Conservation (phyloP, 2,797 vertebrate genomes). For the Iguana delicatissima region DNA sequence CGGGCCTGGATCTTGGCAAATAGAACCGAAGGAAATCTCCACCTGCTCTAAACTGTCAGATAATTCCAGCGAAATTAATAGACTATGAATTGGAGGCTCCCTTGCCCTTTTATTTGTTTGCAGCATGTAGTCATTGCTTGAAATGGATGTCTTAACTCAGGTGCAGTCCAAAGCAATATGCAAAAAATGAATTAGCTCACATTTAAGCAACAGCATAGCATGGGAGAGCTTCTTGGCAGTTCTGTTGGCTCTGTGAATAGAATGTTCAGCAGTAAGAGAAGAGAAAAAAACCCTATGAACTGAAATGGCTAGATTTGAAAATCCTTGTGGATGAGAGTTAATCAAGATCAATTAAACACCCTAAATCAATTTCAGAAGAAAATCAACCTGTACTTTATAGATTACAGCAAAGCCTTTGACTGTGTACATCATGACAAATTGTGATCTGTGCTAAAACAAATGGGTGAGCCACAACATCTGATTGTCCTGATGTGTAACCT, state of each 20-base stretch:
- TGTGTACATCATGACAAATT: too few relatives aligned
- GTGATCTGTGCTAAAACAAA: too few relatives aligned
- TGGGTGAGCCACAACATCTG: too few relatives aligned
- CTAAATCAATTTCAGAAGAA: too few relatives aligned
- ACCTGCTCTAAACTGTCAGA: background rate
- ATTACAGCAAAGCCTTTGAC: too few relatives aligned
- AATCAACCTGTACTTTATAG: too few relatives aligned
- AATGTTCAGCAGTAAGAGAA: background rate
- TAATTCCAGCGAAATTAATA: background rate
- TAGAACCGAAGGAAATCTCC: slow-evolving; percentile 22
- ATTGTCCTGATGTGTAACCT: too few relatives aligned
- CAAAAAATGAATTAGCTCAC: background rate
- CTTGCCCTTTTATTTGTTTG: slow-evolving; percentile 15
- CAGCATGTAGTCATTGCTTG: background rate
- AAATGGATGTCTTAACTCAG: background rate
- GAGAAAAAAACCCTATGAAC: background rate
- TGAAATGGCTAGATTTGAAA: background rate
- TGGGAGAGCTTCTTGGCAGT: background rate
- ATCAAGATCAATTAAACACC: too few relatives aligned
- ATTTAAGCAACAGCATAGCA: background rate
- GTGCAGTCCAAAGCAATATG: slow-evolving; percentile 8
- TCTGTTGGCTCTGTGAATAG: background rate
- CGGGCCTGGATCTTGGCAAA: slow-evolving; percentile 53
- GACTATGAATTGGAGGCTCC: background rate
- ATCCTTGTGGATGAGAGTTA: background rate